Percentiles rank a stretch among this genome's conserved stretches.
Evolutionary conservation across 2,797 vertebrate species (phyloP).

Genomic region (Pogoniulus pusillus): DNA sequence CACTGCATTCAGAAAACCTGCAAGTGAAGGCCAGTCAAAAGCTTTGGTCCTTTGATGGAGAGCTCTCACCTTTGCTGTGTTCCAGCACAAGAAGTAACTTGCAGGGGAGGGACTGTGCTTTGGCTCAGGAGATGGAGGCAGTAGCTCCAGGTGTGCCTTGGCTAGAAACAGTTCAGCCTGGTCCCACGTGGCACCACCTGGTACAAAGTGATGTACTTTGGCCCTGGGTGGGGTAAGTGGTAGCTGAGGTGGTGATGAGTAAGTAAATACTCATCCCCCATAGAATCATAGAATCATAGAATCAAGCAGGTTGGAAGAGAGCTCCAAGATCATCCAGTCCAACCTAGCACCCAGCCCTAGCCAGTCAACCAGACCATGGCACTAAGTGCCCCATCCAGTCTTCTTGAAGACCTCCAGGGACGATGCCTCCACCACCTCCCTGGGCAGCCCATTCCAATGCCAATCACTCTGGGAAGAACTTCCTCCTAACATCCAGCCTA

Average conservation of each 20-base stretch:
- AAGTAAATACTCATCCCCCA: background rate
- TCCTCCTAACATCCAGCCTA: too few species aligned
- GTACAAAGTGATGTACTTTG: too few species aligned
- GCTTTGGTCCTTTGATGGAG: background rate
- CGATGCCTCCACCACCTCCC: too few species aligned
- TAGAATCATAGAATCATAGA: too few species aligned
- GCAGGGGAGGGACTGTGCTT: background rate
- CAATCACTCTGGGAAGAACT: too few species aligned
- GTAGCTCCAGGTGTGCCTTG: background rate
- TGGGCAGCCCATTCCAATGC: too few species aligned
- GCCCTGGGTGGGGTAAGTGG: background rate
- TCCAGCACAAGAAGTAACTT: background rate
- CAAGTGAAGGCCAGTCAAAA: background rate
- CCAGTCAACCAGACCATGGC: too few species aligned
- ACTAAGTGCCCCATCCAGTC: too few species aligned
- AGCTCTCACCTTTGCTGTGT: background rate
- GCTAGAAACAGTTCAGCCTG: background rate
- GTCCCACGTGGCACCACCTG: rapidly evolving
- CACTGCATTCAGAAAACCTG: background rate
- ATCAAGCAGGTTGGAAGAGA: too few species aligned
- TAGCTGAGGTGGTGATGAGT: background rate
- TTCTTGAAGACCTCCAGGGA: too few species aligned
- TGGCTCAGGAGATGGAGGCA: background rate
- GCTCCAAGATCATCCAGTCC: too few species aligned
- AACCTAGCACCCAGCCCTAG: too few species aligned